Base-by-base conservation (phyloP, 2,888 invertebrate genomes). In the Perdita meconis region DNA sequence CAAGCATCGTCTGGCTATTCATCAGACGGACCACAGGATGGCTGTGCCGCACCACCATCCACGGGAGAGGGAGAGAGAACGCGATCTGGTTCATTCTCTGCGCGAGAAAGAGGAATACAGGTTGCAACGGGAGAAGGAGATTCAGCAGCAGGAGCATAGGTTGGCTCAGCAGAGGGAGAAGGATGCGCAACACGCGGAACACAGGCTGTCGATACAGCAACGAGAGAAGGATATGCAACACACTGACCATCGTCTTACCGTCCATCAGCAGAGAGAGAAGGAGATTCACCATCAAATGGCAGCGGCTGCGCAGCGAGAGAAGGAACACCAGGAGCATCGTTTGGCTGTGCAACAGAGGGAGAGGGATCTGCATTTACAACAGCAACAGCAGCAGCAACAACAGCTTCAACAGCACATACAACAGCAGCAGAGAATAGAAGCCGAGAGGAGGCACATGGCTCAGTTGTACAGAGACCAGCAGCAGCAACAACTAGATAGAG, bases 401-500 rank as follows among this genome's bases (percentile, higher is more conserved):
- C 90, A 92, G 36, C 87, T 92, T 8, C 93, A 92, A 44, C 92
- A 93, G 22, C 91, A 90, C 34, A 91, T 92, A 73, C 90, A 92
- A 60, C 90, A 89, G 24, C 92, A 93, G 81, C 93, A 94, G 75
- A 87, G 91, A 8, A 88, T 92, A 67, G 92, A 92, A 55, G 90
- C 90, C 0, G 92, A 92, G 59, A 89, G 92, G 59, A 87, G 92
- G 10, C 92, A 92, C 44, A 90, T 91, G 22, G 92, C 87, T 2
- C 92, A 92, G 42, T 83, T 92, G 51, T 92, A 90, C 59, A 87
- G 91, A 38, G 92, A 92, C 76, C 91, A 91, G 34, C 90, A 89
- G 57, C 90, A 88, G 22, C 85, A 88, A 51, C 87, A 88, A 64
- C 74, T 90, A 2, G 92, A 92, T 13, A 87, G 92, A 47, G 92